Base-by-base conservation (phyloP, 2,888 invertebrate genomes). In the Lydus trimaculatus region DNA sequence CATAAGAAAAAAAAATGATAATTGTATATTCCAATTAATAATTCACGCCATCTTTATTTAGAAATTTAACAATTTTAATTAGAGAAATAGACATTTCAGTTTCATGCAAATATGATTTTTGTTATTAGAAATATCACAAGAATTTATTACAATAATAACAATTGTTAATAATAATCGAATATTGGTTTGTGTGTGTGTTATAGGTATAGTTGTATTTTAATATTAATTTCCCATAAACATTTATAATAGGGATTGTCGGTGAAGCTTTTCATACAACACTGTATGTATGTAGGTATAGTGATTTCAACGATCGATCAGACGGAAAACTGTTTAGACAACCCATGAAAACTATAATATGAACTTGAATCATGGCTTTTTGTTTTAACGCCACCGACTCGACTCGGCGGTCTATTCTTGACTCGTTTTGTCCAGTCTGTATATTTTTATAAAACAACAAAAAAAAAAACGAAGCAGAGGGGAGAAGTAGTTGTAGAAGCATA, bases 311-410 rank as follows among this genome's bases (percentile, higher is more conserved):
- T 79, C 82, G 80, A 82, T 83, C 82, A 81, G 81, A 82, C 78
- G 79, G 80, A 81, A 80, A 83, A 82, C 81, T 80, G 79, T 77
- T 43, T 23, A 63, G 33, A 43, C 62, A 31, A n/a, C 63, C 48
- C 39, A 48, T 59, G 69, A 69, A 68, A 71, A 75, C 76, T 79
- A 73, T 75, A 43, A 43, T n/a, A n/a, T 17, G 43, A 43, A 43
- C 77, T 76, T 75, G 76, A 79, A 79, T 81, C 80, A 81, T 81
- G 80, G 82, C 81, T 84, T 84, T 83, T 84, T 83, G 79, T 78
- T 76, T 64, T 31, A 76, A 78, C 75, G 78, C 87, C 87, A 86
- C 87, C 87, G 86, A 85, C 86, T n/a, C n/a, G n/a, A n/a, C n/a
- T n/a, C n/a, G n/a, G 79, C 79, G 77, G 79, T 81, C 82, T 81